Base-by-base conservation (phyloP, 2,797 vertebrate genomes). In the Acanthornis magna region DNA sequence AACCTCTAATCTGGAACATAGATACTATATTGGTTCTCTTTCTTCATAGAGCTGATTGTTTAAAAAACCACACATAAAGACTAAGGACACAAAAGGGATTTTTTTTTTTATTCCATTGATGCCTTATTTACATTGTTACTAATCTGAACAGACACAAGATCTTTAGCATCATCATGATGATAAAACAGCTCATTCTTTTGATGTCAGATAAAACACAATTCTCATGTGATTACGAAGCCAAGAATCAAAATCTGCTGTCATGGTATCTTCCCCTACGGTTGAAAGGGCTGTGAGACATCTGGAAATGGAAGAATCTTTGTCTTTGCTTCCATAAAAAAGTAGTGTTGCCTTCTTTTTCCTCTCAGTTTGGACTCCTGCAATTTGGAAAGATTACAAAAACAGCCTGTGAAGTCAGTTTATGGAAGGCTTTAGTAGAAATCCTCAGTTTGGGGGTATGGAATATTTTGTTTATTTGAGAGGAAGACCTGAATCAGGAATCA, bases 191-290 rank as follows among this genome's bases (percentile, higher is more conserved):
- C 13, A 16, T 79, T 93, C 94, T 89, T 94, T 87, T 96, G 91
- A 95, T 95, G 88, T 93, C 68, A 86, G 80, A 91, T 95, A 91
- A 96, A 93, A 79, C 17, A 29, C 30, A 27, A 67, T 91, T 92
- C 70, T 90, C 60, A 82, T 85, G 67, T 57, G 57, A 91, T 81
- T 88, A 61, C 2, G 5, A 80, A 82, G 88, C 88, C 83, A 93
- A 68, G 81, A 73, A 66, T 81, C 78, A 89, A 96, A 90, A 94
- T 85, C 34, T 85, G 10, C 63, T 91, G 74, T 91, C 85, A 48
- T 83, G 61, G 22, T 90, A 50, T 79, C 89, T 93, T 91, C 30
- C 55, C 17, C 30, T 94, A 8, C 42, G 61, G 60, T 65, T 87
- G 74, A 96, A 94, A 92, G 29, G 27, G 22, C 57, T 82, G 53